Evolutionary conservation across 1,140 invertebrate species (phyloP), one percentile per base, ranked within the genome.

Genomic region (Megalonaias nervosa): DNA sequence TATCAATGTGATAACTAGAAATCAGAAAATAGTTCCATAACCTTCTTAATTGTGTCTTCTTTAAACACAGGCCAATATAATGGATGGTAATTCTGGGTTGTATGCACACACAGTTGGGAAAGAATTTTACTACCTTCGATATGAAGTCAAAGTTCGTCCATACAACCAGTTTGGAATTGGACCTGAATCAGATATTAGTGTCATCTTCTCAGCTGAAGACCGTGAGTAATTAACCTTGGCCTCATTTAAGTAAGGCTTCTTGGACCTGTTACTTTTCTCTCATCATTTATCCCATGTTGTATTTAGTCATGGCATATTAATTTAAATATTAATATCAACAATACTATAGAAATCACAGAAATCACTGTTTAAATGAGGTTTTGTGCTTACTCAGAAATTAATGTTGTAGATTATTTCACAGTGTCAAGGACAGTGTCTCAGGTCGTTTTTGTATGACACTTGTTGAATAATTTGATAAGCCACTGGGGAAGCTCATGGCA

Each of bases 181-280:
- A 2, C 97, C 97, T 0, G 94, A 95, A 71, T 97, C 96, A 70
- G 92, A 94, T 26, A 91, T 94, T 5, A 93, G 93, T 1, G 93
- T 93, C n/a, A 94, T 98, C 77, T 97, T 94, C 87, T 98, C 96
- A 21, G 97, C 97, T 3, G 97, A 99, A 91, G 96, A 97, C 87
- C 84, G 90, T 91, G 80, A 84, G 89, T 85, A 57, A 31, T n/a
- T 58, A 17, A 16, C 21, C 17, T 65, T 62, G 23, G 60, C 23
- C 60, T 5, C 9, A 9, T 9, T 62, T 62, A 62, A 62, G 9
- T 14, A 62, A n/a, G 60, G 66, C 31, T 17, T 17, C 17, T 26
- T 23, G n/a, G n/a, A 21, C 31, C 31, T 67, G n/a, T 67, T 6
- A 17, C 26, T 67, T 67, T 26, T 17, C 17, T 67, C 17, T 3